These are phyloP conservation scores for Enteromius fasciolatus DNA, from an alignment of 2,797 vertebrate genomes.

Conservation along the genomic window DNA sequence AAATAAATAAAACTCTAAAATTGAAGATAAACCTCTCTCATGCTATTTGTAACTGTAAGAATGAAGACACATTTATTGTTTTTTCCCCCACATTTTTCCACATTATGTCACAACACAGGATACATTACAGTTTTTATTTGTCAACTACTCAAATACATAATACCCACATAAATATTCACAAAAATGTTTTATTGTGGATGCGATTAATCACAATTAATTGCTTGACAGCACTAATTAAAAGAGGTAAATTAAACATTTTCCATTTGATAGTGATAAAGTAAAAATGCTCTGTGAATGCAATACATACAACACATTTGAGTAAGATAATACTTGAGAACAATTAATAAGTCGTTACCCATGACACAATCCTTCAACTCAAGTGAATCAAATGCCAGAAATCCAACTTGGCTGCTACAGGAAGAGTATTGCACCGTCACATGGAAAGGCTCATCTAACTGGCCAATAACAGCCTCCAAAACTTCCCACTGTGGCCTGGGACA, in stretches of 20 bases:
- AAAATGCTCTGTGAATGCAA: neutral
- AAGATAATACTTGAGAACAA: neutral
- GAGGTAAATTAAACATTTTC: neutral
- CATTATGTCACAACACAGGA: too few relatives aligned
- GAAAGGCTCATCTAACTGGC: constrained; percentile 79
- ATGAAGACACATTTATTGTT: too few relatives aligned
- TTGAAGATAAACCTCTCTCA: too few relatives aligned
- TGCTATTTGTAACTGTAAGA: too few relatives aligned
- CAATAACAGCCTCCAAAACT: constrained; percentile 77
- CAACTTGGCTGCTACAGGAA: constrained; percentile 69
- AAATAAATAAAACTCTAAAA: too few relatives aligned
- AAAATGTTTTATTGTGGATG: too few relatives aligned
- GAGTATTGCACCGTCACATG: constrained; percentile 82
- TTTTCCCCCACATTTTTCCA: too few relatives aligned
- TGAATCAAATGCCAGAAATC: constrained; percentile 80
- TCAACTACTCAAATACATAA: too few relatives aligned
- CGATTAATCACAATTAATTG: too few relatives aligned
- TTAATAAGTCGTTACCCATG: constrained; percentile 59
- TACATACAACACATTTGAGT: neutral
- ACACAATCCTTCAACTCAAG: constrained; percentile 81
- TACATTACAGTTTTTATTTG: too few relatives aligned
- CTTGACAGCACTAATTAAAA: neutral
- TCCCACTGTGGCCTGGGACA: constrained; percentile 78
- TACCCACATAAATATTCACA: too few relatives aligned
- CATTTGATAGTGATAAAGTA: neutral